Evolutionary conservation across 2,888 invertebrate genomes (phyloP), one percentile per base, ranked within the genome.

Genomic region (Anarsia innoxiella): DNA sequence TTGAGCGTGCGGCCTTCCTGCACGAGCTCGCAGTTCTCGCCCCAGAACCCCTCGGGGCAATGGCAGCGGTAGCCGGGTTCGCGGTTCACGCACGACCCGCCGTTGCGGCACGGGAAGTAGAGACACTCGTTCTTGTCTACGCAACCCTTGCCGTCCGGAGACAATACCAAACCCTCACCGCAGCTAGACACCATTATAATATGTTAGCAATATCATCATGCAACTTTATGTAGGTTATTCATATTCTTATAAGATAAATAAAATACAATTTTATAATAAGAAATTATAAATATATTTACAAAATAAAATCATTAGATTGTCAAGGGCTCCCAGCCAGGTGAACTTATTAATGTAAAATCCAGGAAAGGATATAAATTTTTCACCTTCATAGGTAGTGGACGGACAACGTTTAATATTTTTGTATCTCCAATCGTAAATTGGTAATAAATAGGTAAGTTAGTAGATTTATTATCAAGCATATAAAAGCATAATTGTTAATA

Each of bases 91-190:
- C 97, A 97, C 46, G 93, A 91, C 49, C 96, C 96, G 49, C 96
- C 96, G 77, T 97, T 96, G 66, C 94, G 89, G 79, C 97, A 97
- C 46, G 96, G 96, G 78, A 93, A 90, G 86, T 96, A 95, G 77
- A 95, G 89, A 79, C 97, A 97, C 80, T 97, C 97, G 86, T 97
- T 95, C 85, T 95, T 94, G 88, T 97, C 96, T 86, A 92, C 93
- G 86, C 97, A 97, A 71, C 94, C 94, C 82, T 96, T 95, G 66
- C 91, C 91, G 84, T 96, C 96, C 51, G 93, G 90, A 44, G 96
- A 93, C 84, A 94, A 92, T 68, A 95, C 89, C 77, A 93, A 92
- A 79, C 96, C 96, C 86, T 95, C 95, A 66, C 95, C 96, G 88
- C 96, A 97, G 83, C 96, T 96, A 70, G 66, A 75, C 72, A 80